Conservation (phyloP, 2,888 invertebrate genomes). For the Ectobius pallidus region DNA sequence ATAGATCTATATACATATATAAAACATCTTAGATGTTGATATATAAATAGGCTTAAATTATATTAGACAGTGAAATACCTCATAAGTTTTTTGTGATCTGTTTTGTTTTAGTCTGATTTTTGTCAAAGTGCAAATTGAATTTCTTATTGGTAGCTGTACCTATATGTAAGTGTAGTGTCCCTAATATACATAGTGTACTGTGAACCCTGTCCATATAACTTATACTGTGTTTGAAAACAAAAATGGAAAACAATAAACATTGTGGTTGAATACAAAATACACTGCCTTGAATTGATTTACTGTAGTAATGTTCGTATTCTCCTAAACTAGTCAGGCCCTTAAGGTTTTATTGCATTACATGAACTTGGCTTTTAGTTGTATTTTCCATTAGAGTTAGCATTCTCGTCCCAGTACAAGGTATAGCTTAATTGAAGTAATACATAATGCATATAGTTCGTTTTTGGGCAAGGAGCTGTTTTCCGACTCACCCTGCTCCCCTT, state of each 20-base stretch:
- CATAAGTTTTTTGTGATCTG: slow-evolving; percentile 30
- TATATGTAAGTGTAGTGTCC: slow-evolving; percentile 31
- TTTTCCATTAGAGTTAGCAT: too few species aligned
- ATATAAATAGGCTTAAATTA: slow-evolving; percentile 31
- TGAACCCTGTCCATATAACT: slow-evolving; percentile 41
- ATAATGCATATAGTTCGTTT: too few species aligned
- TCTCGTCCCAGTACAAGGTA: too few species aligned
- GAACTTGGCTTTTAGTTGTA: too few species aligned
- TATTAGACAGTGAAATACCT: slow-evolving; percentile 37
- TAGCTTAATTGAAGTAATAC: too few species aligned
- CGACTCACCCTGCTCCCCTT: too few species aligned
- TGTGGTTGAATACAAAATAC: slow-evolving; percentile 56
- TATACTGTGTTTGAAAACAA: slow-evolving; percentile 57
- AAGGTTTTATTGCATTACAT: too few species aligned
- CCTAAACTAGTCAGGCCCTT: too few species aligned
- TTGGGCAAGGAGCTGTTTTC: too few species aligned
- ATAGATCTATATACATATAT: slow-evolving; percentile 25
- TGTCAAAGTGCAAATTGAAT: slow-evolving; percentile 31
- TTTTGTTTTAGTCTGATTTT: slow-evolving; percentile 27
- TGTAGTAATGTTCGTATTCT: neutral
- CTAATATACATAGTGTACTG: slow-evolving; percentile 39
- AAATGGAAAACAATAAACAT: slow-evolving; percentile 51
- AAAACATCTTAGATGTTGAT: slow-evolving; percentile 30
- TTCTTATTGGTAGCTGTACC: slow-evolving; percentile 37
- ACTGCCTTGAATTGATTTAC: neutral